Evolutionary conservation across 92 coral and sea anemone species (phyloP), one percentile per base, ranked within the genome.

Genomic region (Porites lobata): DNA sequence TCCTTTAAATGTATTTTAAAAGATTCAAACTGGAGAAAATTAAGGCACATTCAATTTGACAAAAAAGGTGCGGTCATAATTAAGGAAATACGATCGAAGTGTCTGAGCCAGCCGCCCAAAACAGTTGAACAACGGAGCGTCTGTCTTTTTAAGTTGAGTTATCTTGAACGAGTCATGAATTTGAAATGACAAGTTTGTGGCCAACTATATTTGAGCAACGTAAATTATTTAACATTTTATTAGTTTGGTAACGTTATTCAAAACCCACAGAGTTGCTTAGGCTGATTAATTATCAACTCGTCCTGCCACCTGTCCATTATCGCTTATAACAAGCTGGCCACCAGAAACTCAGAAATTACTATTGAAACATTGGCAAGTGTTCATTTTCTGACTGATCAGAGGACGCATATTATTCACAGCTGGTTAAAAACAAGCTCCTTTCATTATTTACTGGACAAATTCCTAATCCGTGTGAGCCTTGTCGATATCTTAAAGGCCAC

Each of bases 361-460:
- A 17, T 24, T 51, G 66, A 81, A 26, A 54, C 38, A 20, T 75
- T 84, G 87, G 87, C 87, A 64, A 76, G 65, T 84, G 87, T 84
- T 74, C 87, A 84, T 22, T 84, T 84, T 73, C 77, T 84, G 50
- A 59, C 74, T 18, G 83, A 61, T 78, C 32, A 38, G 56, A 8
- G 26, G 18, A 56, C 62, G 18, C 63, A 26, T 78, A 64, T 78
- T 64, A 8, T 64, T 63, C 50, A 18, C 17, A 50, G 61, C 38
- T 50, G 54, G 68, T 65, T 75, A 51, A 84, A 84, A 65, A 75
- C 73, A 84, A 62, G n/a, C 86, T n/a, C 8, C 56, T 57, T 82
- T 19, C 56, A 57, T 82, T 54, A 70, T 82, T 82, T 56, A 70
- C 53, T 19, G 14, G 32, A 71, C 22, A 54, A 57, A 9, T 82